These are phyloP conservation scores for Zygothrica quintamaculata DNA, from an alignment of 2,888 invertebrate species.

Conservation along the genomic window DNA sequence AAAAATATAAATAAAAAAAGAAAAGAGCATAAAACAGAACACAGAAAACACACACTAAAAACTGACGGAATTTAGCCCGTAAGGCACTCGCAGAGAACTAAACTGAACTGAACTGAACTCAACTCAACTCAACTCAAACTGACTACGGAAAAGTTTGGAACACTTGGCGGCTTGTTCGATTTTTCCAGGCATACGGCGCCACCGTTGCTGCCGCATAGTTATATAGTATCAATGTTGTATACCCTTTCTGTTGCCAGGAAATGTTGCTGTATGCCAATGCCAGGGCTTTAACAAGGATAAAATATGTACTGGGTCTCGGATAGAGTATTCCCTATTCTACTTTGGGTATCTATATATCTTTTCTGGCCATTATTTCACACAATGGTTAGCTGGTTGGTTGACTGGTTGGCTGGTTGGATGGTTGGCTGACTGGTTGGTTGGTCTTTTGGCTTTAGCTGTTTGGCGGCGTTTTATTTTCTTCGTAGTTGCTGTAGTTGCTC, in stretches of 20 bases:
- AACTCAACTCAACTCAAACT: conserved; percentile 42
- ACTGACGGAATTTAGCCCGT: conserved; percentile 32
- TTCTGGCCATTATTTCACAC: conserved; percentile 28
- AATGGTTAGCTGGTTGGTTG: conserved; percentile 15
- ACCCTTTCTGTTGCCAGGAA: conserved; percentile 3
- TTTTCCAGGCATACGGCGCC: conserved; percentile 62
- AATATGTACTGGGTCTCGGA: neutral
- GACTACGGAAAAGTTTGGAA: conserved; percentile 60
- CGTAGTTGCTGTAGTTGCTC: conserved; percentile 28
- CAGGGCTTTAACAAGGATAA: too few relatives aligned
- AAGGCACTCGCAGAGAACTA: conserved; percentile 40
- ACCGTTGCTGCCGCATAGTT: conserved; percentile 36
- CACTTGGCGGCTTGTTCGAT: conserved; percentile 70
- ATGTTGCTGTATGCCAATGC: neutral
- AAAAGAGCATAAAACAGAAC: too few relatives aligned
- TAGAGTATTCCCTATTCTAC: conserved; percentile 12
- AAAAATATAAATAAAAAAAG: conserved; percentile 1
- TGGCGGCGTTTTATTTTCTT: conserved; percentile 37
- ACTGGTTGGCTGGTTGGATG: neutral
- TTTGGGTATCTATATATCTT: neutral
- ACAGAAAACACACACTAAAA: conserved; percentile 2
- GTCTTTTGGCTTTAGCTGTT: conserved; percentile 35
- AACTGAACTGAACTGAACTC: conserved; percentile 48
- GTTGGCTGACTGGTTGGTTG: conserved; percentile 1
- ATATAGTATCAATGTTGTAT: conserved; percentile 25